Evolutionary conservation across 2,888 invertebrate species (phyloP), one percentile per base, ranked within the genome.

Genomic region (Chloromyia formosa): DNA sequence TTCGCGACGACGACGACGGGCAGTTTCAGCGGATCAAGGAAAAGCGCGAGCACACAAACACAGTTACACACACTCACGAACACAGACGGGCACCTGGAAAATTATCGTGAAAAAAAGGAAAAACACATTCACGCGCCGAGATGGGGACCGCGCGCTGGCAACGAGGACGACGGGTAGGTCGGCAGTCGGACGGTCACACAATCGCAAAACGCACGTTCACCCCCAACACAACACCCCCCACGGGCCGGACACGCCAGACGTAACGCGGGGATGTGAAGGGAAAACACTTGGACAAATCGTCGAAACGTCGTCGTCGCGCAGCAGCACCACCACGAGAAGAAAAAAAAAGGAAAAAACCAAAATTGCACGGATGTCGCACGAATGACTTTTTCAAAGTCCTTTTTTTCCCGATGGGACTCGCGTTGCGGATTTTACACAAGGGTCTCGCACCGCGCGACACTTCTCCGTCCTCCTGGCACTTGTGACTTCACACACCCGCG

Each of bases 341-440:
- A 35, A 35, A 35, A 35, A 35, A 35, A 40, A 66, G 49, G 66
- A 66, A 66, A 12, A 12, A n/a, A 10, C 49, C 12, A 49, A 49
- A 49, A 66, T 66, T 66, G 42, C 66, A 22, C 66, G 49, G 62
- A 42, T 64, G 42, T 64, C 64, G 64, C 42, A 64, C 64, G 64
- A 45, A 40, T 18, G 20, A 12, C 42, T 14, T n/a, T n/a, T n/a
- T n/a, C 64, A 45, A 64, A 40, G 64, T 64, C 64, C 64, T n/a
- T n/a, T n/a, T n/a, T n/a, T n/a, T n/a, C n/a, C n/a, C n/a, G n/a
- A n/a, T n/a, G n/a, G n/a, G n/a, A n/a, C n/a, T n/a, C n/a, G n/a
- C n/a, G n/a, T n/a, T n/a, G n/a, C n/a, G n/a, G n/a, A n/a, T n/a
- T n/a, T n/a, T n/a, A n/a, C 27, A 35, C 27, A 4, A 35, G 27